These are phyloP conservation scores for Rhaphigaster nebulosa DNA, from an alignment of 2,888 invertebrate species.

Conservation along the genomic window DNA sequence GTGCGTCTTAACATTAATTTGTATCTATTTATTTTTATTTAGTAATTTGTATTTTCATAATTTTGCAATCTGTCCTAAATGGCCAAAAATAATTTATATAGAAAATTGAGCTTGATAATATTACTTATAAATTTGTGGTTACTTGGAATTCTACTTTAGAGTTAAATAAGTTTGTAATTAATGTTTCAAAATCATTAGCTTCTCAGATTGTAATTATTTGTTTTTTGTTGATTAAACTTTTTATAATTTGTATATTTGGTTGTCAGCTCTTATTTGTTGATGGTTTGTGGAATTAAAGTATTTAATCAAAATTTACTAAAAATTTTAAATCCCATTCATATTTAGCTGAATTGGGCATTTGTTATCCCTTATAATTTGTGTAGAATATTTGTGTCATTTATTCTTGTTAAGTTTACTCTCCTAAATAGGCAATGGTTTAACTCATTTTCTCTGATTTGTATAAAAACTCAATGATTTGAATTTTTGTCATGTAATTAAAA, in stretches of 20 bases:
- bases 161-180: neutral
- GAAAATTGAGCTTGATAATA: neutral
- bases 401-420: neutral
- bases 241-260: neutral
- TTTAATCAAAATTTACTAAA: neutral
- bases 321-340: neutral
- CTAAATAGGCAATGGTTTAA: neutral
- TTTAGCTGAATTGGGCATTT: neutral
- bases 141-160: neutral
- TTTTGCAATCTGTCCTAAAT: constrained; percentile 30
- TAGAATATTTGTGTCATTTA: neutral
- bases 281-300: neutral
- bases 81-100: neutral
- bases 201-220: neutral
- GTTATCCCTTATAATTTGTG: neutral
- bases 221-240: neutral
- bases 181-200: neutral
- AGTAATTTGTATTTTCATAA: neutral
- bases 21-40: neutral
- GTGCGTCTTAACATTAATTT: constrained; percentile 14
- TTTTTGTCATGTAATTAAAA: neutral
- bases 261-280: neutral
- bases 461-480: neutral
- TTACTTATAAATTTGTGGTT: neutral
- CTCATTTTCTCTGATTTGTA: neutral